Base-by-base conservation (phyloP, 37 sponge, comb jelly and placozoan species). In the Oopsacas minuta region DNA sequence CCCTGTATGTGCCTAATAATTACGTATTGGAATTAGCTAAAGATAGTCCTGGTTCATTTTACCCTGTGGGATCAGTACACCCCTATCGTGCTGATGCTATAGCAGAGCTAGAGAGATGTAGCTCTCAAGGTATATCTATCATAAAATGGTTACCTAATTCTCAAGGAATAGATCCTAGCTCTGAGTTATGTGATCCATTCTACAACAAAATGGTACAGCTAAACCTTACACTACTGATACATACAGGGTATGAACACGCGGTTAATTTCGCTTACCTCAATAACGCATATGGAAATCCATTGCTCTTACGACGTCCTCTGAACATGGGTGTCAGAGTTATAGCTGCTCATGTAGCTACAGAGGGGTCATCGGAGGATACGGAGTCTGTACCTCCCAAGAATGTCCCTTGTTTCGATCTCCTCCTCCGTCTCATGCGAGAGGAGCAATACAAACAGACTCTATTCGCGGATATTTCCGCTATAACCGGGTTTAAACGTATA, bases 81-180 rank as follows among this genome's bases (percentile, higher is more conserved):
- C 95, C 95, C 0, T 92, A 92, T 37, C 83, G 92, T 0, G 36
- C 39, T 0, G 95, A 94, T 36, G 92, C 92, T 35, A 37, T 90
- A 37, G 36, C 88, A 38, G 91, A 90, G 82, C 86, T 94, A 38
- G 81, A 92, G 86, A 52, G 82, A 30, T 89, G 91, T 85, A 89
- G 90, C 22, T 52, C 81, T 5, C 39, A 86, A 23, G 92, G 95
- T 15, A 85, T 90, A 28, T 84, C 84, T 37, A 61, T 94, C 37
- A 94, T 94, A 37, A 94, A 94, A 81, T 94, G 95, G 95, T 90
- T 94, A 89, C 95, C 95, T 12, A 94, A 94, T 69, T 92, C 92
- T 3, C 90, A 90, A 91, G 91, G 92, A 5, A 92, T 94, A 37
- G 83, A 92, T 38, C 89, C 89, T 0, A 36, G 84, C 20, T 92